Base-by-base conservation (phyloP, 35 echinoderm and acorn worm species). In the Apostichopus parvimensis region DNA sequence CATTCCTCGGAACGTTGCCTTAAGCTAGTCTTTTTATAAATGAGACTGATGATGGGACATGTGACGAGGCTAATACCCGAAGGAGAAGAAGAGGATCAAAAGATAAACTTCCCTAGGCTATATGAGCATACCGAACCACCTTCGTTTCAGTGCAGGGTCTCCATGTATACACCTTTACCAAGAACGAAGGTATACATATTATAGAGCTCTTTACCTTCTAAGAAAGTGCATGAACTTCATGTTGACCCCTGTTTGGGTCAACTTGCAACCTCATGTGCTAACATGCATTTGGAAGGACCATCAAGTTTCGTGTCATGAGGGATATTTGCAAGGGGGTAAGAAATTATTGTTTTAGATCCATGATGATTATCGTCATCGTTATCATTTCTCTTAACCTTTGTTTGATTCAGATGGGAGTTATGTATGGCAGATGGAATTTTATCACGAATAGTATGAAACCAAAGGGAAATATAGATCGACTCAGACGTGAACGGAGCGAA, bases 41-140 rank as follows among this genome's bases (percentile, higher is more conserved):
- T 54, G 10, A 82, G 53, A 53, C 6, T 17, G 6, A 57, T 57
- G 78, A 80, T 25, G 25, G 52, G 78, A 45, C 78, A 80, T 24
- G 26, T 80, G 78, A 80, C 53, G 78, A 80, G 14, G 52, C 26
- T 28, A 80, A 80, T 80, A 80, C 78, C 78, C 78, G 25, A 45
- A 52, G 78, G 78, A 53, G 53, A 11, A 80, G 53, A 12, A 80
- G 53, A 45, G 78, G 78, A 80, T 80, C 25, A 28, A 80, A 53
- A 80, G 78, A 80, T 80, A 80, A 80, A 80, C 78, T 80, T 14
- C 78, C 78, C 78, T 12, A 80, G 78, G 78, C 78, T 80, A 80
- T 28, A 28, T 25, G 78, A 80, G 78, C 78, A 80, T 80, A 52
- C 78, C 78, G 14, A 26, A 80, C 78, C 26, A 80, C 78, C 78